Percentiles rank a stretch among this genome's conserved stretches.
phyloP scores from a whole-genome alignment of 2,797 vertebrate genomes.

The Diplodus sargus region DNA sequence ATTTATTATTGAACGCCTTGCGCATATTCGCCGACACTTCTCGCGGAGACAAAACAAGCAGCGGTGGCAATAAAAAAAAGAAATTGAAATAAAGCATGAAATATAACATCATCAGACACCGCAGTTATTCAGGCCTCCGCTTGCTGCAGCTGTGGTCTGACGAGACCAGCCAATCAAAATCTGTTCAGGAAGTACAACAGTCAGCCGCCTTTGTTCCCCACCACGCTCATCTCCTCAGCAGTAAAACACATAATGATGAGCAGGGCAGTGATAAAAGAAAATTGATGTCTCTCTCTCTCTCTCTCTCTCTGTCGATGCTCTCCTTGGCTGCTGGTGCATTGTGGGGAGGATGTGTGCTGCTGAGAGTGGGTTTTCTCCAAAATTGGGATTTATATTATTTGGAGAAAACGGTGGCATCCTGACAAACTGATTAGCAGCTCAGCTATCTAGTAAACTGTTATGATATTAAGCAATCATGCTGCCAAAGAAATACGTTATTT shows the following conservation, averaged over 20 bases:
- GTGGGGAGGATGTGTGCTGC: conserved; percentile 17
- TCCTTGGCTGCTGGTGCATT: conserved; percentile 33
- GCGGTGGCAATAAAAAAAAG: neutral
- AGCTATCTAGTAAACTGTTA: neutral
- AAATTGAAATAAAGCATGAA: conserved; percentile 27
- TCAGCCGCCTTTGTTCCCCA: conserved; percentile 74
- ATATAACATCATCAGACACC: conserved; percentile 45
- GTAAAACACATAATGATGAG: conserved; percentile 75
- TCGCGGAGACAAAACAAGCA: conserved; percentile 14
- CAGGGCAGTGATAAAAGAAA: conserved; percentile 72
- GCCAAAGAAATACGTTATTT: neutral
- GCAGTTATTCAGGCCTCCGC: conserved; percentile 62
- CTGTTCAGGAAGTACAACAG: conserved; percentile 71
- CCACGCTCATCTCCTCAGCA: conserved; percentile 62
- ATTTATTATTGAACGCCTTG: conserved; percentile 55
- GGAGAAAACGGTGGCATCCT: neutral
- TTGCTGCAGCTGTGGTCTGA: conserved; percentile 77
- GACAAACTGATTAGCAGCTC: conserved; percentile 5
- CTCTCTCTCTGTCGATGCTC: conserved; percentile 37
- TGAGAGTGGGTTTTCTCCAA: conserved; percentile 22
- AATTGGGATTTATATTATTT: conserved; percentile 29
- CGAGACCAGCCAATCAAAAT: conserved; percentile 72
- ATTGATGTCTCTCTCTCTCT: conserved; percentile 67
- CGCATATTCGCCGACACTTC: conserved; percentile 10
- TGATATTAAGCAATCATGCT: neutral